Conservation (phyloP, 2,888 invertebrate species). For the Podabrus alpinus region DNA sequence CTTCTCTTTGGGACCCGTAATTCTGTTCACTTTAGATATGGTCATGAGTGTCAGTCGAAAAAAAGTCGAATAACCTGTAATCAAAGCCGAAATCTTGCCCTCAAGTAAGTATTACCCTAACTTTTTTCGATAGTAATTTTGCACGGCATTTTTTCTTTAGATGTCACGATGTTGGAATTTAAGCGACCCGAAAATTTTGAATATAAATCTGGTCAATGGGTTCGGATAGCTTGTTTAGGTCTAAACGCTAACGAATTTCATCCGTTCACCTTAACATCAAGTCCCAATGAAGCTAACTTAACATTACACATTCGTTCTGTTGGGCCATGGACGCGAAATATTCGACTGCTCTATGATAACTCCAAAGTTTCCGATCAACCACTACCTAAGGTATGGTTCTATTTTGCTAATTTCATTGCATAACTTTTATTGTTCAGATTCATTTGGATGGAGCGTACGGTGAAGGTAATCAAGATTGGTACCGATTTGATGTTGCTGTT, state of each 20-base stretch:
- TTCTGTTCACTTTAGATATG: conserved; percentile 61
- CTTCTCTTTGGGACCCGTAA: conserved; percentile 61
- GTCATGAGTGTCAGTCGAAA: conserved; percentile 60
- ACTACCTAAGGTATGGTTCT: conserved; percentile 49
- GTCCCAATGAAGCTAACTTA: conserved; percentile 63
- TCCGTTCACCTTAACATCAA: conserved; percentile 66
- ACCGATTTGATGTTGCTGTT: conserved; percentile 63
- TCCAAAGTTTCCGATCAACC: conserved; percentile 25
- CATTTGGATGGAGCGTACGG: conserved; percentile 68
- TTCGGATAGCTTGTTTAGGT: conserved; percentile 61
- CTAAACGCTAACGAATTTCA: conserved; percentile 63
- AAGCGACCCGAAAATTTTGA: conserved; percentile 63
- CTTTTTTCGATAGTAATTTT: not conserved
- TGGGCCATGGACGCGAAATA: conserved; percentile 65
- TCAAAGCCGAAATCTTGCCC: conserved; percentile 61
- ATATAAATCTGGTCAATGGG: conserved; percentile 68
- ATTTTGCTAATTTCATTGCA: not conserved
- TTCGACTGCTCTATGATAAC: conserved; percentile 53
- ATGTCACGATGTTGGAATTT: conserved; percentile 63
- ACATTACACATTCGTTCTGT: conserved; percentile 64
- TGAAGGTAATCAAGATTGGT: conserved; percentile 68
- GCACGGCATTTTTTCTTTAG: conserved; percentile 49
- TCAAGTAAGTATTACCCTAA: conserved; percentile 54
- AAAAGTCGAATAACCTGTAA: conserved; percentile 62
- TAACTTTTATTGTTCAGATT: conserved; percentile 39